Evolutionary conservation across 2,888 invertebrate genomes (phyloP), one percentile per base, ranked within the genome.

Genomic region (Agrochola circellaris): DNA sequence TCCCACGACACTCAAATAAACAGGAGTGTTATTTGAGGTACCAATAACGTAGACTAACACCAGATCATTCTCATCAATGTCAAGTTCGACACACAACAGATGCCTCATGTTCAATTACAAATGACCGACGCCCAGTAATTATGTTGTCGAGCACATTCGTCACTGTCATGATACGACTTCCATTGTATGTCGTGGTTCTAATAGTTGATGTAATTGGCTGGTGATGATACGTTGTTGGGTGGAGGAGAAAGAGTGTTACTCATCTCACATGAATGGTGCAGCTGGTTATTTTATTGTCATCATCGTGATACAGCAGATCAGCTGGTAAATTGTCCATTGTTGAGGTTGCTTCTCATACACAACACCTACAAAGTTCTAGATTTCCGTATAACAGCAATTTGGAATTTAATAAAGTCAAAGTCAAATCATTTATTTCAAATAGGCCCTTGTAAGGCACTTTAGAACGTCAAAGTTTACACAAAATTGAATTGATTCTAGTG

Each of bases 111-210:
- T 42, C 65, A 78, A 73, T 77, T 56, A 83, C n/a, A 86, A 48
- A 34, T 34, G 34, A 34, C n/a, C 72, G n/a, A 48, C 23, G 66
- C 66, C 26, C 71, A 58, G 70, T 66, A 83, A 84, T 84, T 86
- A 86, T 60, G 30, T 60, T 84, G 79, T 86, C 83, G 51, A 54
- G 62, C 17, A 70, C 73, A 86, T 83, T 72, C 69, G 56, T 79
- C 75, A 70, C 75, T 75, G 64, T 65, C 73, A 64, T 56, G n/a
- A 70, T 62, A 34, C 30, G 26, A 45, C 64, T 62, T 73, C 67
- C 72, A 73, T 61, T 65, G 34, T 77, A 23, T 56, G 60, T 64
- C 58, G 26, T 69, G 30, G 2, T 61, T 60, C 23, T 66, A 58
- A 58, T 79, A 30, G 38, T 60, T 56, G 15, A 23, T 26, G 60